Evolutionary conservation across 2,113 vertebrate genomes (phyloP).

Genomic region (Anser cygnoides): DNA sequence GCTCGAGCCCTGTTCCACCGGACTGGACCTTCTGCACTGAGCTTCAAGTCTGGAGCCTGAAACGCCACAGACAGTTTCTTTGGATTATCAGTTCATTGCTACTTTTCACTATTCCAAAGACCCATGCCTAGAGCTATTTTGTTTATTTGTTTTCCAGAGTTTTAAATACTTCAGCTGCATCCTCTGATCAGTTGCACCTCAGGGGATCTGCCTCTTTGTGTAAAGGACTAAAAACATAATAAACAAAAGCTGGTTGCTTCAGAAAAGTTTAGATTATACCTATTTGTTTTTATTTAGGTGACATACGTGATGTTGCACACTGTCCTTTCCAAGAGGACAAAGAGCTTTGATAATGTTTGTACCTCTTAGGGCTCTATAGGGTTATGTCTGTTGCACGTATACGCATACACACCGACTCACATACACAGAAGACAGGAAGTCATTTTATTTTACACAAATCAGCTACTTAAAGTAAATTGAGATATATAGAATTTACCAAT

Average conservation of each 20-base stretch:
- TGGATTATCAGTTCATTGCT: neutral
- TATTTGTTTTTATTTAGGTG: neutral
- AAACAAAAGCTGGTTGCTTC: neutral
- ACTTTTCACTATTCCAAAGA: neutral
- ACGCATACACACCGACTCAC: neutral
- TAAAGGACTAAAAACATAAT: neutral
- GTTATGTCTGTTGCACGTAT: constrained; percentile 64
- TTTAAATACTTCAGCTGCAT: neutral
- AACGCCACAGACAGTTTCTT: neutral
- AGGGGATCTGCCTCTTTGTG: neutral
- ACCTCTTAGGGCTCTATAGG: constrained; percentile 58
- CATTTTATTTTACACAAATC: constrained; percentile 87
- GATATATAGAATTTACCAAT: constrained; percentile 88
- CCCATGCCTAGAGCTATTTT: neutral
- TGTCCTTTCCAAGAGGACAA: constrained; percentile 29
- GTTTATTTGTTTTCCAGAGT: neutral
- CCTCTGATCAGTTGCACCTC: neutral
- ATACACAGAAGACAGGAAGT: constrained; percentile 73
- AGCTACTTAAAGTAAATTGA: constrained; percentile 88
- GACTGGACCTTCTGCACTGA: neutral
- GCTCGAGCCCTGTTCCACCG: neutral
- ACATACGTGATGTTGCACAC: neutral
- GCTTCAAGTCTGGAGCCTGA: neutral
- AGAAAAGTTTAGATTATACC: neutral
- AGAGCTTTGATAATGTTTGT: neutral